Conservation (phyloP, 2,888 invertebrate genomes). For the Euplexia lucipara region DNA sequence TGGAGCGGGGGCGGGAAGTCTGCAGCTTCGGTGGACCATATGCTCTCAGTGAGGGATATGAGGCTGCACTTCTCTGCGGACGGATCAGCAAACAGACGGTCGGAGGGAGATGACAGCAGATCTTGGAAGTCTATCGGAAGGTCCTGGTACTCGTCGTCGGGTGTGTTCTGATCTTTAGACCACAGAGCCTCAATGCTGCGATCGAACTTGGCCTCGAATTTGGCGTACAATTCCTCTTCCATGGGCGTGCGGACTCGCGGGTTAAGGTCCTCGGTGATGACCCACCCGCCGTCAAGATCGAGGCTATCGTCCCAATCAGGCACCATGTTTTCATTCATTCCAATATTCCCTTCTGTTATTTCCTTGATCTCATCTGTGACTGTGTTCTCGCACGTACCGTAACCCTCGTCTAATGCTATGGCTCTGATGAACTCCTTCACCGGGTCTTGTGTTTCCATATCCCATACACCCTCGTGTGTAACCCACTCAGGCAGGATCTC, state of each 20-base stretch:
- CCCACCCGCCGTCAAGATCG: constrained; percentile 80
- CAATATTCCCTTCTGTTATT: constrained; percentile 71
- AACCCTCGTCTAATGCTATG: constrained; percentile 87
- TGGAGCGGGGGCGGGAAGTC: constrained; percentile 69
- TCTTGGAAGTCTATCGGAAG: constrained; percentile 92
- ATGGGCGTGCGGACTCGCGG: constrained; percentile 78
- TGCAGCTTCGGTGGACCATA: constrained; percentile 78
- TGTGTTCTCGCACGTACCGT: constrained; percentile 89
- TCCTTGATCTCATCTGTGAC: constrained; percentile 82
- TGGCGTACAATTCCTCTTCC: constrained; percentile 90
- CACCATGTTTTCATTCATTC: constrained; percentile 76
- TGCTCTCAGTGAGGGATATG: constrained; percentile 79
- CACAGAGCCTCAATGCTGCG: constrained; percentile 93
- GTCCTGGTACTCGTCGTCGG: constrained; percentile 91
- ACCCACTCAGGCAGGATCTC: constrained; percentile 90
- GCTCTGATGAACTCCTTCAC: constrained; percentile 88
- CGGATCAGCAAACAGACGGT: constrained; percentile 86
- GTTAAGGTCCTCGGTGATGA: constrained; percentile 77
- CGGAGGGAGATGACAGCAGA: constrained; percentile 91
- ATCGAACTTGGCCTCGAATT: constrained; percentile 93
- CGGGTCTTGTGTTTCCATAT: constrained; percentile 87
- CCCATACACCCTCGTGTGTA: constrained; percentile 89
- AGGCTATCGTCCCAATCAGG: constrained; percentile 84
- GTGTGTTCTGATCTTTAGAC: constrained; percentile 89
- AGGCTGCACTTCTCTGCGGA: constrained; percentile 80